These are phyloP conservation scores for Onychomys arenicola DNA, from an alignment of 2,797 vertebrate species.

Conservation along the genomic window DNA sequence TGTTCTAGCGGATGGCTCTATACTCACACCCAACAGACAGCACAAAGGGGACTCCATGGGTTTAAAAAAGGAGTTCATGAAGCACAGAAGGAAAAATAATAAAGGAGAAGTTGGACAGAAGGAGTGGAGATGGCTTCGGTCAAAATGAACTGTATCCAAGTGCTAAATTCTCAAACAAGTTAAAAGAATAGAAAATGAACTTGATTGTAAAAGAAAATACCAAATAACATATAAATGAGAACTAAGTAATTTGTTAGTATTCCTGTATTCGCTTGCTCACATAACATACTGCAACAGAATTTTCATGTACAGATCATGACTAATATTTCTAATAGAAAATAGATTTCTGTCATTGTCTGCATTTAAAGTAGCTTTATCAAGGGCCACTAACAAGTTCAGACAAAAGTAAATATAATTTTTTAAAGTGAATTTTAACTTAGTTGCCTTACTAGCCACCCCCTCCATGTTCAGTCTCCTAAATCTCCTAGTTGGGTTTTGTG, in stretches of 20 bases:
- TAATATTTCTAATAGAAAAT: background rate
- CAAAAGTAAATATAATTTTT: background rate
- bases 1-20: background rate
- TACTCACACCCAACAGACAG: background rate
- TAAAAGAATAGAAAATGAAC: background rate
- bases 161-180: background rate
- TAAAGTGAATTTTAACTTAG: conserved; percentile 13
- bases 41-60: background rate
- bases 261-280: background rate
- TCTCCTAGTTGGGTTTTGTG: background rate
- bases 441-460: background rate
- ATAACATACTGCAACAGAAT: background rate
- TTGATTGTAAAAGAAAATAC: background rate
- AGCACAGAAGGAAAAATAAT: background rate
- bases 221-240: background rate
- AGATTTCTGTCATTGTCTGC: background rate
- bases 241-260: background rate
- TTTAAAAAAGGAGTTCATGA: background rate
- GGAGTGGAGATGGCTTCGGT: background rate
- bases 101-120: background rate
- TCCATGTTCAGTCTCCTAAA: background rate
- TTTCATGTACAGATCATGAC: background rate
- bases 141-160: no score
- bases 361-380: conserved; percentile 15
- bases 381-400: background rate